A percentile compares a stretch with the other conserved stretches of the same genome.
Conservation (phyloP, 2,888 invertebrate species). For the Watsonalla cultraria region DNA sequence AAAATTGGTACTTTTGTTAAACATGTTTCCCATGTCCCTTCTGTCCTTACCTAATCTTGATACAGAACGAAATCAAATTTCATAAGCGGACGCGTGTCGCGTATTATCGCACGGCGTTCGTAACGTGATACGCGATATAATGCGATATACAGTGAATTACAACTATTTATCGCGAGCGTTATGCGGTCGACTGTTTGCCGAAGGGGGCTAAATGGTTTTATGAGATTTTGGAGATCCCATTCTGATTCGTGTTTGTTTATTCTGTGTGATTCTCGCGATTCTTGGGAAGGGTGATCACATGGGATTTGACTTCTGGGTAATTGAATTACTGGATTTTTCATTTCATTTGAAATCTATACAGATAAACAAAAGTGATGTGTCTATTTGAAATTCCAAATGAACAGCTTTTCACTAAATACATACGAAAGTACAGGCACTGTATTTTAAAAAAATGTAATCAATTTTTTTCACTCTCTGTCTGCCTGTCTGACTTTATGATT, state of each 20-base stretch:
- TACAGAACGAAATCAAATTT: constrained; percentile 51
- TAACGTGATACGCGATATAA: constrained; percentile 40
- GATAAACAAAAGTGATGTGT: no score
- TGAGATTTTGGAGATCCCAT: constrained; percentile 21
- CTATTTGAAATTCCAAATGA: no score
- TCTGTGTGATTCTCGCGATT: constrained; percentile 3
- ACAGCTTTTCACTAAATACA: no score
- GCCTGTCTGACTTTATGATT: no score
- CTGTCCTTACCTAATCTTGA: constrained; percentile 24
- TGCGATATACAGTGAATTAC: constrained; percentile 67
- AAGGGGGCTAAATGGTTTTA: constrained; percentile 49
- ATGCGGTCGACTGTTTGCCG: constrained; percentile 41
- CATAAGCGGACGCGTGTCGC: constrained; percentile 68
- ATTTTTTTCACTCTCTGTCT: no score
- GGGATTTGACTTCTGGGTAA: neutral
- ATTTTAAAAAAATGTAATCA: no score
- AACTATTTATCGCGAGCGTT: constrained; percentile 64
- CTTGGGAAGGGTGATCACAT: neutral
- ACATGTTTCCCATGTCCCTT: constrained; percentile 18
- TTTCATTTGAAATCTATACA: no score
- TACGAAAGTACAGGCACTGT: no score
- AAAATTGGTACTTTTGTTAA: neutral
- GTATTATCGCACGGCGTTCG: constrained; percentile 67
- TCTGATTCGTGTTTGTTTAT: neutral
- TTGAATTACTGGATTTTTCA: no score